A percentile compares a stretch with the other conserved stretches of the same genome.
These are phyloP conservation scores for Plestiodon gilberti DNA, from an alignment of 2,113 vertebrate genomes.

Conservation along the genomic window DNA sequence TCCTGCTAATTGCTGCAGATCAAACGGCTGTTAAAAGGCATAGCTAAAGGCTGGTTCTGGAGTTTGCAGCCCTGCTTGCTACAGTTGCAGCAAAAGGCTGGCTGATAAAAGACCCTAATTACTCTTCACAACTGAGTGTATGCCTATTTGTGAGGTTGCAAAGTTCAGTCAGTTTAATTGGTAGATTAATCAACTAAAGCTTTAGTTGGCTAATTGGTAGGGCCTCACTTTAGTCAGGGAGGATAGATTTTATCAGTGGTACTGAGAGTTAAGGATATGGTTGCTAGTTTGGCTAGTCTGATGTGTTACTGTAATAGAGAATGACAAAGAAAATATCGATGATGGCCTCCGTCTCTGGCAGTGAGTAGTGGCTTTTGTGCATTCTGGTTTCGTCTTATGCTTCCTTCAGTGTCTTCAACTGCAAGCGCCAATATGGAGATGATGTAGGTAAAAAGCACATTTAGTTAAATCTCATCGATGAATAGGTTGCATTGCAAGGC, in stretches of 20 bases:
- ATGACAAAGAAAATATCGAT: background rate
- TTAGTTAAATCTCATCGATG: background rate
- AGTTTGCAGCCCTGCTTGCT: background rate
- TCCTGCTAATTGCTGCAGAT: constrained; percentile 9
- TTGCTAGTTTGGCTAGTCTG: background rate
- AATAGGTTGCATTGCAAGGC: background rate
- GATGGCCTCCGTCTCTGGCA: background rate
- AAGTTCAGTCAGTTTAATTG: background rate
- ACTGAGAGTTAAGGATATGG: background rate
- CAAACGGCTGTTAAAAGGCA: constrained; percentile 11
- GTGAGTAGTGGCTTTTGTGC: background rate
- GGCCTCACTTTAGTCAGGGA: background rate
- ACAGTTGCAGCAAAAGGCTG: background rate
- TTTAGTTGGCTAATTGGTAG: background rate
- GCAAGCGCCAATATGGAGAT: background rate
- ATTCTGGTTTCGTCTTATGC: background rate
- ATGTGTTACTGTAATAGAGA: background rate
- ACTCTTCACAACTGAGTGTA: background rate
- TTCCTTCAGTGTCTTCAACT: background rate
- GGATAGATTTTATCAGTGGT: background rate
- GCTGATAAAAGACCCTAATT: background rate
- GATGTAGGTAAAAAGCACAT: background rate
- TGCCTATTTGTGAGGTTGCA: background rate
- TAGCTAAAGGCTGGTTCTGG: background rate
- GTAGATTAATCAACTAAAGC: background rate